These are phyloP conservation scores for Planiliza haematocheilus DNA, from an alignment of 2,113 vertebrate species.

Conservation along the genomic window DNA sequence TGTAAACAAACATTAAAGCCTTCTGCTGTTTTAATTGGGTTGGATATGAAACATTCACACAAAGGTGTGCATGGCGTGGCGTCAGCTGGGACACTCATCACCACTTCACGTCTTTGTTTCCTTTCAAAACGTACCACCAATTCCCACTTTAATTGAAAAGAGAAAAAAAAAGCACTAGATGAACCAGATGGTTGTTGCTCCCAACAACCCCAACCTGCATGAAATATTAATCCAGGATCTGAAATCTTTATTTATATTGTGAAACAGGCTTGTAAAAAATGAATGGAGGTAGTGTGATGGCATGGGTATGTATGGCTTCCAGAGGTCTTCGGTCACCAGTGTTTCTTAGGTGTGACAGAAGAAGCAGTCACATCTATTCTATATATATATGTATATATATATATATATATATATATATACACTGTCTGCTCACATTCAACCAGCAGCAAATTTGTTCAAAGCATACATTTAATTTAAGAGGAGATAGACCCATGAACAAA, in stretches of 20 bases:
- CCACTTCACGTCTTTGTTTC: conserved; percentile 38
- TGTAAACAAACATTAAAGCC: conserved; percentile 71
- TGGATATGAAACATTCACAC: conserved; percentile 77
- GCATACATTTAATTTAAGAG: no score
- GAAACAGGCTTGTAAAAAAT: no score
- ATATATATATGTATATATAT: no score
- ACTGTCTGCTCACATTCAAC: no score
- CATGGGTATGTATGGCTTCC: no score
- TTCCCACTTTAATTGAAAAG: conserved; percentile 56
- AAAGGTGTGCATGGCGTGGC: conserved; percentile 35
- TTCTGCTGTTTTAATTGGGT: conserved; percentile 58
- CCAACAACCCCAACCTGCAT: conserved; percentile 61
- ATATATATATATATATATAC: no score
- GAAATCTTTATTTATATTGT: conserved; percentile 72
- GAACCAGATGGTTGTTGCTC: conserved; percentile 77
- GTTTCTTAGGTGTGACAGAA: no score
- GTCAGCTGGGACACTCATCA: conserved; percentile 36
- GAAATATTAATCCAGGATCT: conserved; percentile 76
- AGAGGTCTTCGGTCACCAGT: no score
- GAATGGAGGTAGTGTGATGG: no score
- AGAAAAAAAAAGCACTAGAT: conserved; percentile 33
- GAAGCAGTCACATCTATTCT: no score
- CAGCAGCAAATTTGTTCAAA: no score
- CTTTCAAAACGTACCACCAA: conserved; percentile 16
- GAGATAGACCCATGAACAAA: no score